Percentiles rank a stretch among this genome's conserved stretches.
These are phyloP conservation scores for Cheilosia soror DNA, from an alignment of 2,888 invertebrate species.

Conservation along the genomic window DNA sequence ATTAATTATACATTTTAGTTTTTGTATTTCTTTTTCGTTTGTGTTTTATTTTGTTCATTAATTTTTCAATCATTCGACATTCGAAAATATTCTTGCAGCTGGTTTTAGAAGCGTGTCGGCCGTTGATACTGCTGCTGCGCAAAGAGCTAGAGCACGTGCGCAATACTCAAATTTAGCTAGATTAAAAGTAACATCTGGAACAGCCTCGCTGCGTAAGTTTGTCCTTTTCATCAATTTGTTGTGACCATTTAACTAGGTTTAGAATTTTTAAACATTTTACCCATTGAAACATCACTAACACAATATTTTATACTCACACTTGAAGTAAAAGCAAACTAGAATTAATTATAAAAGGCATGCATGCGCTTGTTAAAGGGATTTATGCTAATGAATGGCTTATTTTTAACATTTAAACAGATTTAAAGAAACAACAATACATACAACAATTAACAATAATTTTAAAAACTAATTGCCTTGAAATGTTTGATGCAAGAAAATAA, in stretches of 20 bases:
- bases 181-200: conserved; percentile 88
- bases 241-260: background rate
- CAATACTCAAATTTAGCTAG: conserved; percentile 92
- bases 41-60: conserved; percentile 46
- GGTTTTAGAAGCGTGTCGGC: conserved; percentile 95
- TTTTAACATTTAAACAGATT: background rate
- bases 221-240: conserved; percentile 56
- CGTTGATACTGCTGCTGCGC: conserved; percentile 95
- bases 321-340: conserved; percentile 32
- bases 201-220: conserved; percentile 90
- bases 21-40: conserved; percentile 16
- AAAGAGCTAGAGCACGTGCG: conserved; percentile 92
- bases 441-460: conserved; percentile 23
- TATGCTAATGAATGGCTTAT: conserved; percentile 28
- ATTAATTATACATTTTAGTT: background rate
- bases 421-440: background rate
- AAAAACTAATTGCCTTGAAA: conserved; percentile 64
- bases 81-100: conserved; percentile 77
- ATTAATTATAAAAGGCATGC: conserved; percentile 26
- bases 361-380: conserved; percentile 27
- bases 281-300: conserved; percentile 21
- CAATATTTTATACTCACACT: conserved; percentile 25
- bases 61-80: conserved; percentile 65
- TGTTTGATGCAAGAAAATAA: conserved; percentile 62
- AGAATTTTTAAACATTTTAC: background rate